phyloP scores from a whole-genome alignment of 2,113 vertebrate species.

The Hystrix cristata region DNA sequence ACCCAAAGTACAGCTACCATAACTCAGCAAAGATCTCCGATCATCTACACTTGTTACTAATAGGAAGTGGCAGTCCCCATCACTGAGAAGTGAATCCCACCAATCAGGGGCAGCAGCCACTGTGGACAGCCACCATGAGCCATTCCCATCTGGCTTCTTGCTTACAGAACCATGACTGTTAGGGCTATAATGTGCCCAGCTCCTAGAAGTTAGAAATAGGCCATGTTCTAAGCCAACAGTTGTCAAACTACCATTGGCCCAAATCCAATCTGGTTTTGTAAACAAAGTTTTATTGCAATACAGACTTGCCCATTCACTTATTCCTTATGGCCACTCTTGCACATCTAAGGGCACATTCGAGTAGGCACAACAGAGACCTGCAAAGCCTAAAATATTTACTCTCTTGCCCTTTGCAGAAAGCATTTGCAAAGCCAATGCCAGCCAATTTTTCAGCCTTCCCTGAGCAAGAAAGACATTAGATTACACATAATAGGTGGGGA shows the following conservation, averaged over 20 bases:
- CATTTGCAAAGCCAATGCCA: not conserved
- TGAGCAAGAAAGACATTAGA: not conserved
- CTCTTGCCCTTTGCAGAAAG: not conserved
- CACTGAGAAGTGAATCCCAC: not conserved
- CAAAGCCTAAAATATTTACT: conserved; percentile 7
- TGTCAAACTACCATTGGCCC: not conserved
- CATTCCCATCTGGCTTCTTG: not conserved
- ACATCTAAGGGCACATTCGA: conserved; percentile 1
- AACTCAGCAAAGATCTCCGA: not conserved
- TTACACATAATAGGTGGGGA: not conserved
- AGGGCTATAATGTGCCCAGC: not conserved
- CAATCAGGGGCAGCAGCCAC: not conserved
- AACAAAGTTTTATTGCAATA: conserved; percentile 25
- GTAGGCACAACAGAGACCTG: not conserved
- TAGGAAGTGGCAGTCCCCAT: not conserved
- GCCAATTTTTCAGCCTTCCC: conserved; percentile 25
- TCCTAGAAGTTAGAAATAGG: conserved; percentile 7
- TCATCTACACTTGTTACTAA: too few species aligned
- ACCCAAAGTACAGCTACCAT: not conserved
- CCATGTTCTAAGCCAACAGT: not conserved
- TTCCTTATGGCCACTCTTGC: not conserved
- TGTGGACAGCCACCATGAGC: not conserved
- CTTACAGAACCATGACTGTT: not conserved
- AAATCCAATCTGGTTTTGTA: not conserved
- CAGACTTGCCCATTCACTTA: not conserved